Evolutionary conservation across 2,113 vertebrate species (phyloP).

Genomic region (Vireo altiloquus): DNA sequence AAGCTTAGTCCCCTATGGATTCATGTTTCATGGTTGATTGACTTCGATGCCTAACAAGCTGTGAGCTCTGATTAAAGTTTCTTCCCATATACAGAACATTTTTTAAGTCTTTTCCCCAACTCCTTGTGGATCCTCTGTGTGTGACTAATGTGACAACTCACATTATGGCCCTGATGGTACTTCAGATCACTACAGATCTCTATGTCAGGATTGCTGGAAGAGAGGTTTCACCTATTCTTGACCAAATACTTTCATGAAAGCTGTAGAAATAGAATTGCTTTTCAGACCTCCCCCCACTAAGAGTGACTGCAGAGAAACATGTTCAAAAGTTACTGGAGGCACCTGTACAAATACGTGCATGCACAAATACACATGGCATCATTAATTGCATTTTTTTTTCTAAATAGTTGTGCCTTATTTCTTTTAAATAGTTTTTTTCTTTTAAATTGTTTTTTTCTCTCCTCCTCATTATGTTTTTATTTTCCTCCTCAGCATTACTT

Average conservation of each 20-base stretch:
- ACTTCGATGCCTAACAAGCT: constrained; percentile 46
- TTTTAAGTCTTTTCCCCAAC: neutral
- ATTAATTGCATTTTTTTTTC: neutral
- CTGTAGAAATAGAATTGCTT: neutral
- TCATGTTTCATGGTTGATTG: constrained; percentile 46
- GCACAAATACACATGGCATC: neutral
- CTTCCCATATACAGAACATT: neutral
- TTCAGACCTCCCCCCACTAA: neutral
- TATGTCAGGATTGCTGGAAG: neutral
- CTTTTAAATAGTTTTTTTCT: neutral
- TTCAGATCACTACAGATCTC: neutral
- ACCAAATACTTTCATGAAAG: neutral
- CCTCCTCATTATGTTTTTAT: neutral
- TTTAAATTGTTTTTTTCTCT: neutral
- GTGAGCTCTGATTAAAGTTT: constrained; percentile 54
- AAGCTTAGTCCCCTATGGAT: constrained; percentile 61
- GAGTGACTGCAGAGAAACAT: neutral
- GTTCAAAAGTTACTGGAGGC: neutral
- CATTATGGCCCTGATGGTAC: neutral
- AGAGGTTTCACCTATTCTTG: neutral
- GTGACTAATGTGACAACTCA: neutral
- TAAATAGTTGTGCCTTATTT: neutral
- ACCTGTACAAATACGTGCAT: neutral
- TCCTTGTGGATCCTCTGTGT: neutral
- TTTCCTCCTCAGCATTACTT: neutral